Evolutionary conservation across 2,113 vertebrate species (phyloP).

Genomic region (Lagopus muta): DNA sequence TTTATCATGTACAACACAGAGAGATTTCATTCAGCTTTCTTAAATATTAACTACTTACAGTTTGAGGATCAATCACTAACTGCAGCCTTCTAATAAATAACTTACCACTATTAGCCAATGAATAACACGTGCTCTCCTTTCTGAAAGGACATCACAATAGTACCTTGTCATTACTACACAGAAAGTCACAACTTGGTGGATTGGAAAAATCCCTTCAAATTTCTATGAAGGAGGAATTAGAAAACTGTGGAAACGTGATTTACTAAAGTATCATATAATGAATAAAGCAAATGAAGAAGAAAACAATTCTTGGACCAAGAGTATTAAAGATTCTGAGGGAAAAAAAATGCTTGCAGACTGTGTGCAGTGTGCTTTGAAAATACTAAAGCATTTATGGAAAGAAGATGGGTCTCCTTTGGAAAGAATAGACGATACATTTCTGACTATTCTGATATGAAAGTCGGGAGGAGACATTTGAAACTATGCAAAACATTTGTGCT

Average conservation of each 20-base stretch:
- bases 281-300: not conserved
- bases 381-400: not conserved
- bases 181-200: not conserved
- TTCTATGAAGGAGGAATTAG: not conserved
- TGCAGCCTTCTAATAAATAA: not conserved
- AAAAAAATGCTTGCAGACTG: not conserved
- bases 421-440: not conserved
- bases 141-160: not conserved
- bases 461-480: not conserved
- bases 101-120: not conserved
- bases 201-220: not conserved
- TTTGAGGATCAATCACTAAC: not conserved
- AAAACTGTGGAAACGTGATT: not conserved
- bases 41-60: constrained; percentile 8
- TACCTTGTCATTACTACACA: not conserved
- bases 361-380: not conserved
- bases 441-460: not conserved
- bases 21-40: not conserved
- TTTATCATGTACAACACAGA: not conserved
- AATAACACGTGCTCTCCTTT: not conserved
- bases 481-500: not conserved
- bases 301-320: not conserved
- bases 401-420: not conserved
- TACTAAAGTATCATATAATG: not conserved
- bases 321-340: not conserved